These are phyloP conservation scores for Caranx ignobilis DNA, from an alignment of 2,113 vertebrate genomes.

Conservation along the genomic window DNA sequence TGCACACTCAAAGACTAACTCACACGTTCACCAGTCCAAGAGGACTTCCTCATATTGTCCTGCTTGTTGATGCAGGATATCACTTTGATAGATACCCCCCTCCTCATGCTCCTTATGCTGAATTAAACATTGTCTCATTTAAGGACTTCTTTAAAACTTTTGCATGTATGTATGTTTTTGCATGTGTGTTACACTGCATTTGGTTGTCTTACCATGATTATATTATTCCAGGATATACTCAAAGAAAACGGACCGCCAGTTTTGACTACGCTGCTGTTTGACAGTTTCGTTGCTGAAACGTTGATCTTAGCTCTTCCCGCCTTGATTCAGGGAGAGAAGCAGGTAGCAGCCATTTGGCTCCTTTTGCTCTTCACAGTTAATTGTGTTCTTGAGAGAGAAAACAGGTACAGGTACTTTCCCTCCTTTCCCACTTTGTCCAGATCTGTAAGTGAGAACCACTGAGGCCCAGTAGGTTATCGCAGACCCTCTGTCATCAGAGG, in stretches of 20 bases:
- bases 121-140: conserved; percentile 26
- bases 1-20: neutral
- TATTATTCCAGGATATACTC: neutral
- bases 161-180: conserved; percentile 3
- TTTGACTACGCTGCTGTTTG: neutral
- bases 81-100: conserved; percentile 68
- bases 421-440: conserved; percentile 7
- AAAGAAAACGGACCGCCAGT: neutral
- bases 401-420: conserved; percentile 22
- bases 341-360: neutral
- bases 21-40: conserved; percentile 28
- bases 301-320: neutral
- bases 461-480: neutral
- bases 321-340: neutral
- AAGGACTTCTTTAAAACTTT: neutral
- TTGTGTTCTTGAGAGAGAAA: neutral
- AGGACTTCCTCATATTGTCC: conserved; percentile 81
- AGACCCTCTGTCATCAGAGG: neutral
- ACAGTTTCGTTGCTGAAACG: conserved; percentile 1
- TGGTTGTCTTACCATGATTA: neutral
- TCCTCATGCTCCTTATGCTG: neutral
- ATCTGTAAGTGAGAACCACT: neutral
- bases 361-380: neutral
- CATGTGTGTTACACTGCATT: neutral
- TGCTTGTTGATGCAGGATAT: conserved; percentile 76